A percentile compares a stretch with the other conserved stretches of the same genome.
Conservation (phyloP, 2,113 vertebrate species). For the Tamias sibiricus region DNA sequence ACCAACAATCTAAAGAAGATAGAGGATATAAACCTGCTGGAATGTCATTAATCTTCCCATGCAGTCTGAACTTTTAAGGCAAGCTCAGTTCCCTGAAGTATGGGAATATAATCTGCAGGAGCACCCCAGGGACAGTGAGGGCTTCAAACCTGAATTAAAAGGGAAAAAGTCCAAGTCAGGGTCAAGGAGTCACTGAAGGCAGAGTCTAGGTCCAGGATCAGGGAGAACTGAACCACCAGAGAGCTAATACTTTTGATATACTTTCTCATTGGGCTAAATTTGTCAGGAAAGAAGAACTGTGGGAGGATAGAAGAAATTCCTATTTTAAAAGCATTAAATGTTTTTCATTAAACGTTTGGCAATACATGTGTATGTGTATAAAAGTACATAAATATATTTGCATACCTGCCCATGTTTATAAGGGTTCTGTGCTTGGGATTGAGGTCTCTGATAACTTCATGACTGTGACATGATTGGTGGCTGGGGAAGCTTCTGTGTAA, state of each 20-base stretch:
- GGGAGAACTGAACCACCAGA: background rate
- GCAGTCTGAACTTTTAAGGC: background rate
- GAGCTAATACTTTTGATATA: background rate
- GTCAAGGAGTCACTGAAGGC: background rate
- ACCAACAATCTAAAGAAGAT: background rate
- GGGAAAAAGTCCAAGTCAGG: background rate
- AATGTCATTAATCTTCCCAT: background rate
- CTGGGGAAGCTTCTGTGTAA: too few species aligned
- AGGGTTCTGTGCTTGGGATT: too few species aligned
- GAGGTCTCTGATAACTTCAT: too few species aligned
- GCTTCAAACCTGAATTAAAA: background rate
- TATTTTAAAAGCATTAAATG: too few species aligned
- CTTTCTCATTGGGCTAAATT: background rate
- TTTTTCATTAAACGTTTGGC: too few species aligned
- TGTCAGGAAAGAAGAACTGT: background rate
- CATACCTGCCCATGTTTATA: too few species aligned
- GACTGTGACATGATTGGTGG: too few species aligned
- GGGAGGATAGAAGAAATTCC: background rate
- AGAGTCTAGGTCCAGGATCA: background rate
- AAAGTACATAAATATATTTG: too few species aligned
- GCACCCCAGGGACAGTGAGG: background rate
- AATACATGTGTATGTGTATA: too few species aligned
- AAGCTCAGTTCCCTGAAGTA: background rate
- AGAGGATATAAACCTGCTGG: background rate
- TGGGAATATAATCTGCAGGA: background rate